Conservation (phyloP, 2,797 vertebrate species). For the Hoplostethus mediterraneus region DNA sequence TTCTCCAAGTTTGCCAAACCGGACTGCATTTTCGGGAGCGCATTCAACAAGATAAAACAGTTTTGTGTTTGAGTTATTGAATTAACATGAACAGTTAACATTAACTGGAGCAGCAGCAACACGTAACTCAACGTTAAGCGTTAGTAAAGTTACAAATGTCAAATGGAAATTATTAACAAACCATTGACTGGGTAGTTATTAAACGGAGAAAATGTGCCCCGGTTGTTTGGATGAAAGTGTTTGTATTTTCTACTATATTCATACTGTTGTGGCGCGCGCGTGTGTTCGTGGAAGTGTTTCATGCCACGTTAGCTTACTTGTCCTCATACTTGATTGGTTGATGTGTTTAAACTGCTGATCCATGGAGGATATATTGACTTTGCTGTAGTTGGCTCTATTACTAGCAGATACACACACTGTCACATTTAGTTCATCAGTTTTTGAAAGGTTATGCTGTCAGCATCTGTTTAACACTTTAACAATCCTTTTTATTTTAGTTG, state of each 20-base stretch:
- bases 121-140: no score
- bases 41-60: no score
- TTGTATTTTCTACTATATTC: no score
- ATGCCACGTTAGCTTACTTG: constrained; percentile 64
- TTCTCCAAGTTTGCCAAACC: background rate
- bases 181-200: no score
- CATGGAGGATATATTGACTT: background rate
- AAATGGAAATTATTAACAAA: no score
- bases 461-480: no score
- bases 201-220: no score
- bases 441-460: constrained; percentile 1
- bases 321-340: constrained; percentile 5
- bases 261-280: background rate
- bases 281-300: background rate
- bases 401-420: background rate
- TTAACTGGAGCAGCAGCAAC: no score
- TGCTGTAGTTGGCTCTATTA: background rate
- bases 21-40: background rate
- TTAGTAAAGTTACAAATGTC: no score
- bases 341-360: constrained; percentile 23
- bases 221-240: no score
- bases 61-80: no score
- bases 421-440: background rate
- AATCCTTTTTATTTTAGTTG: background rate
- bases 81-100: background rate